Evolutionary conservation across 2,888 invertebrate species (phyloP).

Genomic region (Cephus nigrinus): DNA sequence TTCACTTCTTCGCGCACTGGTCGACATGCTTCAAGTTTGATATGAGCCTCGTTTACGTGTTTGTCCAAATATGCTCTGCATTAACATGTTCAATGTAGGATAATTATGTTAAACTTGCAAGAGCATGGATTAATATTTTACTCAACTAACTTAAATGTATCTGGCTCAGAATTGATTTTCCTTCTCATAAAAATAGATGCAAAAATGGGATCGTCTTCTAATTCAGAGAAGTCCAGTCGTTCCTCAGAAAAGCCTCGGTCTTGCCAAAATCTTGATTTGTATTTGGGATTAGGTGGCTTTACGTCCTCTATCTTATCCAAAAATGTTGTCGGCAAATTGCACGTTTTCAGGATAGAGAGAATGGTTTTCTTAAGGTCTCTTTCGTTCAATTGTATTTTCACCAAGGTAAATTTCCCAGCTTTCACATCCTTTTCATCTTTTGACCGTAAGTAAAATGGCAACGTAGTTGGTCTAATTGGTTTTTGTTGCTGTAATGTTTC

Average conservation of each 20-base stretch:
- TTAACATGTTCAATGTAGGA: slow-evolving; percentile 41
- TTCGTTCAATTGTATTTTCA: slow-evolving; percentile 79
- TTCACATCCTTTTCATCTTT: slow-evolving; percentile 70
- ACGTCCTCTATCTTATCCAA: slow-evolving; percentile 84
- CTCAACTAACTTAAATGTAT: slow-evolving; percentile 58
- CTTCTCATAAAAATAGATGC: slow-evolving; percentile 67
- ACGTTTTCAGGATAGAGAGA: slow-evolving; percentile 80
- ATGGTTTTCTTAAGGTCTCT: slow-evolving; percentile 79
- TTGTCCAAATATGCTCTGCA: slow-evolving; percentile 79
- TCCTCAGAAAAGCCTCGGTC: slow-evolving; percentile 38
- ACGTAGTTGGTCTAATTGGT: slow-evolving; percentile 71
- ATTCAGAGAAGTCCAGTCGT: slow-evolving; percentile 55
- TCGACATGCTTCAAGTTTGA: slow-evolving; percentile 74
- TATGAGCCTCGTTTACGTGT: slow-evolving; percentile 76
- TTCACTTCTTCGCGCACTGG: slow-evolving; percentile 81
- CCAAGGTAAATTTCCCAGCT: slow-evolving; percentile 77
- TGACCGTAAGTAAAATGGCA: slow-evolving; percentile 85
- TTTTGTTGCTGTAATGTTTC: slow-evolving; percentile 79
- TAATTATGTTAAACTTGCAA: not conserved
- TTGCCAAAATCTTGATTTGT: slow-evolving; percentile 49
- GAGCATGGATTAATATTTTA: not conserved
- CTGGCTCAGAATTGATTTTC: slow-evolving; percentile 64
- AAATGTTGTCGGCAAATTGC: slow-evolving; percentile 88
- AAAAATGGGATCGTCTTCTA: slow-evolving; percentile 70
- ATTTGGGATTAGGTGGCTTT: slow-evolving; percentile 66